Evolutionary conservation across 2,113 vertebrate species (phyloP), one percentile per base, ranked within the genome.

Genomic region (Lophochroa leadbeateri): DNA sequence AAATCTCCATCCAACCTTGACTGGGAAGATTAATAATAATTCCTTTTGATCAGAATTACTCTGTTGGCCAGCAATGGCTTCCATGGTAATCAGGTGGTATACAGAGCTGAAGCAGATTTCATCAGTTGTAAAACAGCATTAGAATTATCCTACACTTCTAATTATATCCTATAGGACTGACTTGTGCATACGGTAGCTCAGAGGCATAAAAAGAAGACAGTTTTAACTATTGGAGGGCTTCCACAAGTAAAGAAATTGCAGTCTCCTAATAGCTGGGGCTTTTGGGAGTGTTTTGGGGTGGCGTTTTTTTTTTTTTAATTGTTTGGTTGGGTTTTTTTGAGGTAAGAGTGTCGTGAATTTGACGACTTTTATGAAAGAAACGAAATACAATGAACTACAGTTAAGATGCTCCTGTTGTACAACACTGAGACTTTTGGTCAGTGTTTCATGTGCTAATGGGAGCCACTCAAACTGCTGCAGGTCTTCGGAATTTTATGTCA

Each of bases 41-140:
- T 98, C 97, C 67, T 98, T 98, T 97, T 98, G 96, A 98, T 98
- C 97, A 94, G 96, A 97, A 98, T 97, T 97, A 96, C 90, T 97
- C 60, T 60, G 79, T 97, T 97, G 97, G 93, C 86, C 92, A 97
- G 97, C 83, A 96, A 77, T 96, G 60, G 97, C 98, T 98, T 98
- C 97, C 98, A 98, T 98, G 96, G 98, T 96, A 98, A 98, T 98
- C 97, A 96, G 91, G 97, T 96, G 86, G 97, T 95, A 97, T 97
- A 96, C 93, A 97, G 89, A 81, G 68, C 95, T 90, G 94, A 97
- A 97, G 95, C 86, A 98, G 96, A 97, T 98, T 96, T 97, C 91
- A 97, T 97, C 97, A 97, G 91, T 80, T 97, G 96, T 97, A 97
- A 97, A 97, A 97, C 96, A 98, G 97, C 93, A 96, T 97, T 97